Evolutionary conservation across 2,797 vertebrate genomes (phyloP).

Genomic region (Siniperca scherzeri): DNA sequence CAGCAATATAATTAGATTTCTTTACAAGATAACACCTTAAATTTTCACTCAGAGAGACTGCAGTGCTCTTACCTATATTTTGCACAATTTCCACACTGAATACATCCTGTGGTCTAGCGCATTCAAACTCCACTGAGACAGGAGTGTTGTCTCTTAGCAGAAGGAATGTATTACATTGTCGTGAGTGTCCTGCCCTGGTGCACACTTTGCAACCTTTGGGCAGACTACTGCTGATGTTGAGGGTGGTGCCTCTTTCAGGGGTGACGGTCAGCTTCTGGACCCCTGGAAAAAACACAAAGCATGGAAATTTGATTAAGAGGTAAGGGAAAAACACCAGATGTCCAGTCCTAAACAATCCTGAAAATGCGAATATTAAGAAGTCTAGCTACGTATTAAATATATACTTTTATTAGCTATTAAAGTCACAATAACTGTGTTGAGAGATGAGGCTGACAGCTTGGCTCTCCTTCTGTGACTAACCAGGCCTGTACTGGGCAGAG

Average conservation of each 20-base stretch:
- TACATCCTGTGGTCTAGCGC: conserved; percentile 70
- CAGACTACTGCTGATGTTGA: conserved; percentile 61
- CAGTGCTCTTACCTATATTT: conserved; percentile 70
- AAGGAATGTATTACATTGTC: conserved; percentile 36
- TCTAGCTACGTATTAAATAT: background rate
- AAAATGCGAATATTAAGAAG: background rate
- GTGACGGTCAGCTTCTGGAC: conserved; percentile 47
- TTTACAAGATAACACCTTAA: background rate
- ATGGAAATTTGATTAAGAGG: background rate
- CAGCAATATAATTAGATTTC: background rate
- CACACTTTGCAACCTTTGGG: conserved; percentile 75
- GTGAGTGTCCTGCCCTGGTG: background rate
- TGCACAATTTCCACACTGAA: conserved; percentile 75
- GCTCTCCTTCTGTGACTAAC: conserved; percentile 62
- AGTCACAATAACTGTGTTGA: conserved; percentile 13
- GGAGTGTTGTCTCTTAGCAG: conserved; percentile 21
- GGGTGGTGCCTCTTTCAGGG: conserved; percentile 47
- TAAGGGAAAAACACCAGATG: background rate
- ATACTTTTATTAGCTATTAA: background rate
- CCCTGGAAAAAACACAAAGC: conserved; percentile 47
- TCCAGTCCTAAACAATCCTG: background rate
- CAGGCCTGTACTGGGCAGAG: conserved; percentile 35
- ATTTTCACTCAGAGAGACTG: background rate
- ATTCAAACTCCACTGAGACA: conserved; percentile 68
- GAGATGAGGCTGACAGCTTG: conserved; percentile 17